phyloP scores from a whole-genome alignment of 2,113 vertebrate species.

The Archilochus colubris region DNA sequence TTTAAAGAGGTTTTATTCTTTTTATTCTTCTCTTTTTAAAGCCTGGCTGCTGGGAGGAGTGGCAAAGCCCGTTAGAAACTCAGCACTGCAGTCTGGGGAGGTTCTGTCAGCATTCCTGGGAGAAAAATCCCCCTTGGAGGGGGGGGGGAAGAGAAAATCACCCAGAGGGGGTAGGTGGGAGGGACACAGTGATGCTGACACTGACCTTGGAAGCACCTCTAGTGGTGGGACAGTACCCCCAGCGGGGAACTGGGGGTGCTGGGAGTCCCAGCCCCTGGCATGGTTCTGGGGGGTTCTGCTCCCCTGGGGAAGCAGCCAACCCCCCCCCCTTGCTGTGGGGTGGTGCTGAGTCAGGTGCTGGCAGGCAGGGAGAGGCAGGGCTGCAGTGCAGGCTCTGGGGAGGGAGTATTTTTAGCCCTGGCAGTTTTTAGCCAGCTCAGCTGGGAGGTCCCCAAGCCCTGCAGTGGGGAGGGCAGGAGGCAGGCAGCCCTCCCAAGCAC shows the following conservation, averaged over 20 bases:
- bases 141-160: background rate
- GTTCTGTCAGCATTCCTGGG: rapidly evolving
- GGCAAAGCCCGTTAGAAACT: background rate
- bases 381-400: slow-evolving; percentile 61
- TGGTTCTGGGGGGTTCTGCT: background rate
- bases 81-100: rapidly evolving
- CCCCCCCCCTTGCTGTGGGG: rapidly evolving
- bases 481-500: background rate
- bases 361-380: slow-evolving; percentile 22
- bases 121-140: too few relatives aligned
- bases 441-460: slow-evolving; percentile 12
- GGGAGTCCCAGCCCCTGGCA: too few relatives aligned
- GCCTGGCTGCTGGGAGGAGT: rapidly evolving
- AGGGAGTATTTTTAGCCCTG: slow-evolving; percentile 77
- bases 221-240: background rate
- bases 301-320: background rate
- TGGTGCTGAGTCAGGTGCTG: slow-evolving; percentile 75
- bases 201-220: background rate
- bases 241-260: background rate
- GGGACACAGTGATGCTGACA: rapidly evolving
- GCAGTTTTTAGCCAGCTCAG: slow-evolving; percentile 61
- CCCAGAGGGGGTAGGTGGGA: too few relatives aligned
- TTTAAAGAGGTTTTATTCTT: background rate
- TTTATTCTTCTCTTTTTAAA: background rate
- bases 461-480: background rate